A percentile compares a stretch with the other conserved stretches of the same genome.
Conservation (phyloP, 2,888 invertebrate genomes). For the Sesia bembeciformis region DNA sequence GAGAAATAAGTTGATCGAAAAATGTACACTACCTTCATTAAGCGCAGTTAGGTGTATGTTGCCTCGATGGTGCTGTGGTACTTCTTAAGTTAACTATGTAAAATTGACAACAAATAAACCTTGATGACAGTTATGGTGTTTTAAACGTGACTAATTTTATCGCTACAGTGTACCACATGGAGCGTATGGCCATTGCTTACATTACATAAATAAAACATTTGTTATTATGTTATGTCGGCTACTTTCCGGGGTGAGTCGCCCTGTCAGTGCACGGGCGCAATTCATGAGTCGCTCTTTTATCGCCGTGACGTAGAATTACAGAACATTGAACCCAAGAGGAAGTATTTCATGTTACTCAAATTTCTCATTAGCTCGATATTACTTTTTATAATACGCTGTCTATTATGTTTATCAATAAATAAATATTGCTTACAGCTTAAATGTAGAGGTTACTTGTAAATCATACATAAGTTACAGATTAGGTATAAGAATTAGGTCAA, state of each 20-base stretch:
- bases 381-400: slow-evolving; percentile 8
- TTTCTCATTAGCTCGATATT: slow-evolving; percentile 38
- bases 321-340: slow-evolving; percentile 69
- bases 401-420: not conserved
- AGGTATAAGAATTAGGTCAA: too few species aligned
- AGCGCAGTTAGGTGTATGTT: too few species aligned
- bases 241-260: slow-evolving; percentile 51
- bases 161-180: not conserved
- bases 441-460: too few species aligned
- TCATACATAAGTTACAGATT: too few species aligned
- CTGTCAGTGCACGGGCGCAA: slow-evolving; percentile 58
- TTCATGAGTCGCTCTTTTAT: slow-evolving; percentile 61
- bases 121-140: too few species aligned
- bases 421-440: not conserved
- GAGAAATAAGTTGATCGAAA: too few species aligned
- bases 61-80: too few species aligned
- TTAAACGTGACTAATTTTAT: too few species aligned
- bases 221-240: slow-evolving; percentile 19
- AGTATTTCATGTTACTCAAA: slow-evolving; percentile 57
- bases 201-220: slow-evolving; percentile 7
- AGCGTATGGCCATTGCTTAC: slow-evolving; percentile 11
- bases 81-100: too few species aligned
- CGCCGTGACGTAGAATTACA: slow-evolving; percentile 50
- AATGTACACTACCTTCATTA: too few species aligned
- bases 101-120: too few species aligned